phyloP scores from a whole-genome alignment of 2,888 invertebrate species.

The Platycheirus rosarum region DNA sequence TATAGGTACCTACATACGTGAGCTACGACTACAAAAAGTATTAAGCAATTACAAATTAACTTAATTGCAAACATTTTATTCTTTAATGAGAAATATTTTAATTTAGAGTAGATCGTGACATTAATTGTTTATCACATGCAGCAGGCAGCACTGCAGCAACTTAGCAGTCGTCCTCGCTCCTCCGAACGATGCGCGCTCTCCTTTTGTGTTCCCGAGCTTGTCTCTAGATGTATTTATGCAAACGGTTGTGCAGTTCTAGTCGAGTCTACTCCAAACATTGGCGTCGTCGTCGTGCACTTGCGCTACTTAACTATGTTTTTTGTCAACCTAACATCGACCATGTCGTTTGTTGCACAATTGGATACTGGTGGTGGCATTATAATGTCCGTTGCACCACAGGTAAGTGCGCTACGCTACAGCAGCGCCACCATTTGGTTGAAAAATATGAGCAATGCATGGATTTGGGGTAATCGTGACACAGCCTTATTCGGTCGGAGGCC shows the following conservation, averaged over 20 bases:
- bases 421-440: constrained; percentile 31
- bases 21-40: constrained; percentile 76
- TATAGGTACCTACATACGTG: constrained; percentile 34
- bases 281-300: constrained; percentile 61
- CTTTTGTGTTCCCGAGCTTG: constrained; percentile 36
- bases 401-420: constrained; percentile 31
- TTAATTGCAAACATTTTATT: constrained; percentile 80
- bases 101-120: constrained; percentile 80
- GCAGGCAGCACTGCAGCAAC: not conserved
- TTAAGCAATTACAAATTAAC: constrained; percentile 81
- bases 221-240: constrained; percentile 35
- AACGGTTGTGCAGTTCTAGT: constrained; percentile 15
- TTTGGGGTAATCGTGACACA: constrained; percentile 73
- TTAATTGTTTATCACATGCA: constrained; percentile 78
- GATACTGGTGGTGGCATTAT: constrained; percentile 49
- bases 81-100: constrained; percentile 80
- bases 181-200: constrained; percentile 9
- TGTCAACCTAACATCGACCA: constrained; percentile 47
- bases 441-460: constrained; percentile 74
- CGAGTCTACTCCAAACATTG: not conserved
- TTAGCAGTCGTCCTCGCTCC: constrained; percentile 7
- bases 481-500: constrained; percentile 72
- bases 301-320: constrained; percentile 62
- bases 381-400: constrained; percentile 65
- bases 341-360: constrained; percentile 14